These are phyloP conservation scores for Intellagama lesueurii DNA, from an alignment of 2,797 vertebrate genomes.

Conservation along the genomic window DNA sequence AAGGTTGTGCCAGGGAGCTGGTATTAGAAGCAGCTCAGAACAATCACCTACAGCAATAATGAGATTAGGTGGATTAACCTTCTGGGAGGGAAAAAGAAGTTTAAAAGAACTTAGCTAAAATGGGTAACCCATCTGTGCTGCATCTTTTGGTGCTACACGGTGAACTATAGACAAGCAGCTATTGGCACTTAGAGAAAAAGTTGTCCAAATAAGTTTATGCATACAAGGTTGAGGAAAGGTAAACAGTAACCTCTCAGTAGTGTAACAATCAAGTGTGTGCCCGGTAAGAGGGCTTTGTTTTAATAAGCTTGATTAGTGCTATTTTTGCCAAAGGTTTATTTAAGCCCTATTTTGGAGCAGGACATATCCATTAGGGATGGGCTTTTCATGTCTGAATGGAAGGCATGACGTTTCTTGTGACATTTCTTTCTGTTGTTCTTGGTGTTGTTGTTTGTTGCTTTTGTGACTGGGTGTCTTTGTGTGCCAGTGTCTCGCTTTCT, in stretches of 20 bases:
- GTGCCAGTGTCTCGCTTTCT: too few species aligned
- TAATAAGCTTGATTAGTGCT: neutral
- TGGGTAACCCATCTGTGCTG: neutral
- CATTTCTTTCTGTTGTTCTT: too few species aligned
- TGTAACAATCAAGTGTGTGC: neutral
- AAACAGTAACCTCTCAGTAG: neutral
- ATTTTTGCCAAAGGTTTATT: neutral
- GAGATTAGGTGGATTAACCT: slow-evolving; percentile 64
- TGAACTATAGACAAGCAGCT: neutral
- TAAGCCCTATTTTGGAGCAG: neutral
- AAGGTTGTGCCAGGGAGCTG: slow-evolving; percentile 32
- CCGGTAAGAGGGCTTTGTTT: neutral
- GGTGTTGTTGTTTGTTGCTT: too few species aligned
- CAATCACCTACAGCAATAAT: slow-evolving; percentile 61
- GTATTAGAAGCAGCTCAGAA: slow-evolving; percentile 10
- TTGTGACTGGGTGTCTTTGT: too few species aligned
- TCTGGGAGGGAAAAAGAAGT: neutral
- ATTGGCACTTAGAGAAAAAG: slow-evolving; percentile 37
- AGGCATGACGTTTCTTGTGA: too few species aligned
- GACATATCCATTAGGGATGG: too few species aligned
- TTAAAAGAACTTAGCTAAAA: slow-evolving; percentile 29
- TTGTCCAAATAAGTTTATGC: slow-evolving; percentile 23
- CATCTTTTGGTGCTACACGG: neutral
- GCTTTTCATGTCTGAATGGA: too few species aligned
- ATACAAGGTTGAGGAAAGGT: slow-evolving; percentile 12